Evolutionary conservation across 1,140 invertebrate species (phyloP).

Genomic region (Camponotus pennsylvanicus): DNA sequence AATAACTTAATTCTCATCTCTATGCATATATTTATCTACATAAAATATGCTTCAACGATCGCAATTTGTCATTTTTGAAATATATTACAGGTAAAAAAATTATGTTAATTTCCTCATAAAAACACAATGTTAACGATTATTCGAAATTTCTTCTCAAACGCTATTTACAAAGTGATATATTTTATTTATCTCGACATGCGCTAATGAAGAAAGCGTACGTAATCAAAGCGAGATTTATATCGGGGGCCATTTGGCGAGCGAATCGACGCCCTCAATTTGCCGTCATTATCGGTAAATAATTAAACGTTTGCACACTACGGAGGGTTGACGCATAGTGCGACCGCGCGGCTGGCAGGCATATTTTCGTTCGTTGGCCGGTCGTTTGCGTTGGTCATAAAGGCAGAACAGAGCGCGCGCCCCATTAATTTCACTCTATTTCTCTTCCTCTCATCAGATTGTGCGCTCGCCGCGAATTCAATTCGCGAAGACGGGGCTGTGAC

Average conservation of each 20-base stretch:
- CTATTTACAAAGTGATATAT: neutral
- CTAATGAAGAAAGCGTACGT: conserved; percentile 31
- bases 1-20: conserved; percentile 3
- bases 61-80: neutral
- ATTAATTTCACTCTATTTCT: conserved; percentile 32
- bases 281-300: conserved; percentile 59
- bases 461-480: conserved; percentile 14
- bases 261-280: conserved; percentile 22
- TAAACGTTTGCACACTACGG: conserved; percentile 29
- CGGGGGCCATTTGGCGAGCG: conserved; percentile 1
- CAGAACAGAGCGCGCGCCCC: neutral
- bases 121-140: conserved; percentile 14
- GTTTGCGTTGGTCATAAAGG: conserved; percentile 9
- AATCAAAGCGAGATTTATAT: conserved; percentile 17
- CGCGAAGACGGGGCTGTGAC: neutral
- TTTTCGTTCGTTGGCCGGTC: neutral
- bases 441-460: neutral
- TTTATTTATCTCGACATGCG: neutral
- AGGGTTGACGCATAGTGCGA: neutral
- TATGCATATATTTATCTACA: conserved; percentile 10
- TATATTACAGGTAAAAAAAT: neutral
- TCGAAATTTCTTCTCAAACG: conserved; percentile 1
- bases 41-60: conserved; percentile 17
- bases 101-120: neutral
- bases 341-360: neutral